A percentile compares a stretch with the other conserved stretches of the same genome.
Conservation (phyloP, 1,140 invertebrate genomes). For the Tetranychus urticae region DNA sequence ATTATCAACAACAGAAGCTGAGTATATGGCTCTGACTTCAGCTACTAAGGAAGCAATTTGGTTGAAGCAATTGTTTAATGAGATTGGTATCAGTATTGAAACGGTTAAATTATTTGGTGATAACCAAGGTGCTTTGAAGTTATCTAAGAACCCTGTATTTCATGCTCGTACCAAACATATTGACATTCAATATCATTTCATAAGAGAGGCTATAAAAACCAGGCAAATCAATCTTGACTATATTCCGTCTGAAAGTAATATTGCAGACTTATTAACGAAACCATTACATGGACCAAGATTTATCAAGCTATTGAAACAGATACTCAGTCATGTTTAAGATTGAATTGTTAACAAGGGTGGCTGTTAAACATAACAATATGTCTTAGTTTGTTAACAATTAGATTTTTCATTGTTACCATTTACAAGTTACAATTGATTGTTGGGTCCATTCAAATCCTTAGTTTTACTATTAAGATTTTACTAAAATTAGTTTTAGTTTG, state of each 20-base stretch:
- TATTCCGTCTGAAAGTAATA: background rate
- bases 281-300: background rate
- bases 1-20: constrained; percentile 18
- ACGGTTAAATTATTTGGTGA: constrained; percentile 6
- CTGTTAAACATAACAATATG: too few relatives aligned
- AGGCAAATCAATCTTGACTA: constrained; percentile 12
- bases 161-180: constrained; percentile 16
- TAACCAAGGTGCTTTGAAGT: constrained; percentile 15
- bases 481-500: too few relatives aligned
- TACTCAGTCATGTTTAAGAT: background rate
- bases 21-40: constrained; percentile 19
- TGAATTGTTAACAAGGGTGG: too few relatives aligned
- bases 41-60: constrained; percentile 18
- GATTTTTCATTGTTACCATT: too few relatives aligned
- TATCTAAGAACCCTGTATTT: constrained; percentile 11
- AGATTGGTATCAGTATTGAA: constrained; percentile 1
- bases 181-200: constrained; percentile 15
- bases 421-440: too few relatives aligned
- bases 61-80: constrained; percentile 5
- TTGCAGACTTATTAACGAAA: constrained; percentile 12
- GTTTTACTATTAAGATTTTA: too few relatives aligned
- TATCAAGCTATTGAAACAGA: background rate
- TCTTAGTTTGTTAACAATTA: too few relatives aligned
- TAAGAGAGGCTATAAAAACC: constrained; percentile 18
- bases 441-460: too few relatives aligned